Base-by-base conservation (phyloP, 2,888 invertebrate species). In the Siphlonurus alternatus region DNA sequence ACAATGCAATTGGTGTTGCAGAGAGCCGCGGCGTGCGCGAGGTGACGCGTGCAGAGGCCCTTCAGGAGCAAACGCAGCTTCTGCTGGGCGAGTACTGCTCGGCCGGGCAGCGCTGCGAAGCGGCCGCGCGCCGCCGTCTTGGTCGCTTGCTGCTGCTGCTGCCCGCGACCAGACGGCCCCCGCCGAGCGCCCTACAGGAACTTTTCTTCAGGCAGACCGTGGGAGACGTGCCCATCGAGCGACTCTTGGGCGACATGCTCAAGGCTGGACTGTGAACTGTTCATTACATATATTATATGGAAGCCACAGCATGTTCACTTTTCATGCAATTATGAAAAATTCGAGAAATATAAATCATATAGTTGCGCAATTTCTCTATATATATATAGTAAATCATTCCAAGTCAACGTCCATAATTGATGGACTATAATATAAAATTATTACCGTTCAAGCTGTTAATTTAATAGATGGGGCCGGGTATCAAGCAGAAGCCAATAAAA, bases 61-160 rank as follows among this genome's bases (percentile, higher is more conserved):
- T 91, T 1, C 92, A 92, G 77, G 91, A 92, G 69, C 89, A 91
- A 73, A 87, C 88, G 0, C 83, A 90, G 66, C 79, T 86, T 2
- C 85, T 88, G 75, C 77, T 93, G 23, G 85, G 87, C 70, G 88
- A 88, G 69, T 85, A 89, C 72, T 85, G 86, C 70, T 71, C 74
- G 0, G 75, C 59, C 7, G 15, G 23, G 2, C 38, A 38, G 10
- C 51, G 23, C 20, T 23, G 23, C 56, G 53, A 63, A 18, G 61
- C 69, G 68, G 18, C 69, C 68, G 54, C 56, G 7, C 51, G 53
- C 20, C 2, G 62, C 5, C 79, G 91, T 22, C 85, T 90, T 69
- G 89, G 88, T 0, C 85, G 86, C 69, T 76, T 92, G 1, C 78
- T 92, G 69, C 77, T 91, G 1, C 78, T 89, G 1, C 75, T 93